A percentile compares a stretch with the other conserved stretches of the same genome.
These are phyloP conservation scores for Adelphocoris suturalis DNA, from an alignment of 2,888 invertebrate species.

Conservation along the genomic window DNA sequence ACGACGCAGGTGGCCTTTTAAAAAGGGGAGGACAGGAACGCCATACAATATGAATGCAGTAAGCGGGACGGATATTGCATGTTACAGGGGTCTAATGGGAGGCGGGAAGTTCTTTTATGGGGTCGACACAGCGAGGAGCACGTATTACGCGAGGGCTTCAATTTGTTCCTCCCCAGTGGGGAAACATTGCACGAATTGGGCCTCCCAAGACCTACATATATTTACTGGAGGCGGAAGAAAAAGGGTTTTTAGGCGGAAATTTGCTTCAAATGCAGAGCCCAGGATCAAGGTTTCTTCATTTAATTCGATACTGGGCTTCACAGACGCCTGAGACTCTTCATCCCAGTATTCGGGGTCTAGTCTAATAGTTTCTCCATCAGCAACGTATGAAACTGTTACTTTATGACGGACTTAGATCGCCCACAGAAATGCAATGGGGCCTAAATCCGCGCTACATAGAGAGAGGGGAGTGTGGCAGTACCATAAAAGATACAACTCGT, in stretches of 20 bases:
- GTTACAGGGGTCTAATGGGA: constrained; percentile 12
- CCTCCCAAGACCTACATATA: constrained; percentile 11
- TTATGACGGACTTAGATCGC: no score
- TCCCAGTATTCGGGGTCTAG: no score
- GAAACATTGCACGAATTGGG: not conserved
- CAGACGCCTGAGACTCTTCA: no score
- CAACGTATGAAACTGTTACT: no score
- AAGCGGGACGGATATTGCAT: constrained; percentile 32
- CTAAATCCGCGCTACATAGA: no score
- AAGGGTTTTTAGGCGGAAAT: constrained; percentile 9
- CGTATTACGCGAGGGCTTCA: constrained; percentile 30
- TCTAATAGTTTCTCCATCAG: no score
- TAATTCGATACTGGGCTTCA: not conserved
- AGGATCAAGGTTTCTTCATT: not conserved
- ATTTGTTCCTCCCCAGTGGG: not conserved
- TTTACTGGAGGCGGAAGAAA: constrained; percentile 15
- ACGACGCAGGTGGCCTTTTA: constrained; percentile 22
- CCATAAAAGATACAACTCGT: no score
- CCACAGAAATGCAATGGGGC: no score
- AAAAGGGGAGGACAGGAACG: not conserved
- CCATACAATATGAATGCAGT: constrained; percentile 35
- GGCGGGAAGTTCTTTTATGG: constrained; percentile 11
- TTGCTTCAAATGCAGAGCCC: not conserved
- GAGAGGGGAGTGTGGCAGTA: no score
- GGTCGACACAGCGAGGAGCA: constrained; percentile 32